Evolutionary conservation across 1,140 invertebrate genomes (phyloP), one percentile per base, ranked within the genome.

Genomic region (Chrysoperla carnea): DNA sequence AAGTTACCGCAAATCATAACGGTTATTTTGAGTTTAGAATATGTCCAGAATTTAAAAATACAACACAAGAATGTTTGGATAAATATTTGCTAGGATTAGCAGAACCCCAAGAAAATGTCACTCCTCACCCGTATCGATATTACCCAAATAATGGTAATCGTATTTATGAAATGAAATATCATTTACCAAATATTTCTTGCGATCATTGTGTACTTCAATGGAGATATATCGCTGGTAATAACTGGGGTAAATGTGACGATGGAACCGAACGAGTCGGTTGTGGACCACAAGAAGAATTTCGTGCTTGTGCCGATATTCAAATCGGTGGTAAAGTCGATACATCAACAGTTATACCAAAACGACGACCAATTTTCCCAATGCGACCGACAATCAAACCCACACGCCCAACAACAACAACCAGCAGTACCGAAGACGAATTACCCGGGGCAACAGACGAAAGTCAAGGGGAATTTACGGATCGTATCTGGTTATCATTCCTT

Each of bases 1-100:
- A 88, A 52, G 52, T 88, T 1, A 89, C 84, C 0, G 83, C 83
- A 5, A 75, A 72, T 50, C 84, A 89, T 58, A 69, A 72, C 48
- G 89, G 90, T 8, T 89, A 77, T 59, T 93, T 92, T 53, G 84
- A 92, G 55, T 92, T 93, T 61, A 69, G 82, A 43, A 52, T 88
- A 0, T 94, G 88, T 55, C 74, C 85, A 6, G 49, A 61, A 45
- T 61, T 52, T 46, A 69, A 67, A 45, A 67, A 66, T 37, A 75
- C 75, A 0, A 76, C 72, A 1, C 78, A 90, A 52, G 69, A 77
- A 0, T 91, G 87, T 51, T 62, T 91, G 17, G 80, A 89, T 54
- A 61, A 76, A 48, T 61, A 86, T 56, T 48, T 84, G 0, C 61
- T 92, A 0, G 55, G 64, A 37, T 60, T 77, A 36, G 61, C 40